Conservation (phyloP, 1,140 invertebrate genomes). For the Drosophila sechellia region DNA sequence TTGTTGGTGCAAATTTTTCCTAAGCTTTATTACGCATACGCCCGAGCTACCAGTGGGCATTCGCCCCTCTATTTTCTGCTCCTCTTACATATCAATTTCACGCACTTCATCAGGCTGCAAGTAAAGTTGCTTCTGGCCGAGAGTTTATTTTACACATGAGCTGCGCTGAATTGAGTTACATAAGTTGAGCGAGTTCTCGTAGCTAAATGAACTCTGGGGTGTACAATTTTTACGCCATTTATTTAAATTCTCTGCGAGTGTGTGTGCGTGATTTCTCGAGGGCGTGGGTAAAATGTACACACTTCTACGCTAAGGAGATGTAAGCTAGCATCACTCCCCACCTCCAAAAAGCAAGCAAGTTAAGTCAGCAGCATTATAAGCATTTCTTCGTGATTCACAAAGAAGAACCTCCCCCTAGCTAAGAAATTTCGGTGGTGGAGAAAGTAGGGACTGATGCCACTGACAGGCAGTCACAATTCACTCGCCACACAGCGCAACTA, state of each 20-base stretch:
- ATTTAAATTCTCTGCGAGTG: conserved; percentile 63
- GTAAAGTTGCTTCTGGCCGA: conserved; percentile 11
- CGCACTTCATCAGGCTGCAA: conserved; percentile 58
- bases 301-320: conserved; percentile 40
- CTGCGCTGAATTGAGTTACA: conserved; percentile 28
- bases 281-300: conserved; percentile 24
- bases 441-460: conserved; percentile 20
- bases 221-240: conserved; percentile 70
- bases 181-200: conserved; percentile 8
- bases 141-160: conserved; percentile 66
- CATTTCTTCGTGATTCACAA: conserved; percentile 59
- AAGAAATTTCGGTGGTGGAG: neutral
- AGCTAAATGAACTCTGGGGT: conserved; percentile 34
- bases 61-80: neutral
- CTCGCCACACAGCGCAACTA: conserved; percentile 59
- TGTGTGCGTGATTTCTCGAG: neutral
- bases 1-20: conserved; percentile 6
- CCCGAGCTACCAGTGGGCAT: conserved; percentile 1
- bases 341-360: conserved; percentile 13
- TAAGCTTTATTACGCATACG: conserved; percentile 28
- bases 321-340: conserved; percentile 21
- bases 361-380: conserved; percentile 51
- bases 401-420: neutral
- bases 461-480: conserved; percentile 51
- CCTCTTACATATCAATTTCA: conserved; percentile 58